Evolutionary conservation across 2,797 vertebrate species (phyloP), one percentile per base, ranked within the genome.

Genomic region (Corythornis leucogaster): DNA sequence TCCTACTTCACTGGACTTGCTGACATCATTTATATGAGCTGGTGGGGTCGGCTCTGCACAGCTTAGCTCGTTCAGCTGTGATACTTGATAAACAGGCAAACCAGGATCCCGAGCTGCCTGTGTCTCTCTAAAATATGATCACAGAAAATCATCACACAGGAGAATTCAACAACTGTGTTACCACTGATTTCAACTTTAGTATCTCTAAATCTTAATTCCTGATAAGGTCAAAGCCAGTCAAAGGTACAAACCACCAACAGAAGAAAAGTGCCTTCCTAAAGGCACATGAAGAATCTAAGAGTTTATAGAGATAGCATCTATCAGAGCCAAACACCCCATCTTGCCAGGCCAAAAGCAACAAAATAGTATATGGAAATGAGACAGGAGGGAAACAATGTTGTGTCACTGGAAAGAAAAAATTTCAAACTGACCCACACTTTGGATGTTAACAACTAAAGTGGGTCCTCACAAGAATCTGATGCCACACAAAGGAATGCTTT

Each of bases 51-150:
- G 31, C 30, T 92, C 88, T 80, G 89, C 57, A 24, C 74, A 92
- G 11, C 68, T 61, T 51, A 95, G 87, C 33, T 89, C 90, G 68
- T 58, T 43, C 10, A 85, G 43, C 69, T 93, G 93, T 0, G 26
- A 79, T 11, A 75, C 51, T 85, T 82, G 80, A 42, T 75, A 90
- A 50, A 92, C 8, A 71, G 92, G 64, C 54, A 93, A 66, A 24
- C 80, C 42, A 11, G 95, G 86, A 93, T 92, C 87, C 87, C 87
- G 54, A 18, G 78, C 21, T 43, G 85, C 6, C 86, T 86, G 58
- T 8, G 59, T 28, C 67, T 95, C 92, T 84, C 96, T 97, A 50
- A 91, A 93, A 94, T 2, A 59, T 6, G 58, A 74, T 17, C 30
- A 67, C 55, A 85, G 16, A 87, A 53, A 83, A 81, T 85, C 17